Evolutionary conservation across 2,113 vertebrate genomes (phyloP), one percentile per base, ranked within the genome.

Genomic region (Platysternon megacephalum): DNA sequence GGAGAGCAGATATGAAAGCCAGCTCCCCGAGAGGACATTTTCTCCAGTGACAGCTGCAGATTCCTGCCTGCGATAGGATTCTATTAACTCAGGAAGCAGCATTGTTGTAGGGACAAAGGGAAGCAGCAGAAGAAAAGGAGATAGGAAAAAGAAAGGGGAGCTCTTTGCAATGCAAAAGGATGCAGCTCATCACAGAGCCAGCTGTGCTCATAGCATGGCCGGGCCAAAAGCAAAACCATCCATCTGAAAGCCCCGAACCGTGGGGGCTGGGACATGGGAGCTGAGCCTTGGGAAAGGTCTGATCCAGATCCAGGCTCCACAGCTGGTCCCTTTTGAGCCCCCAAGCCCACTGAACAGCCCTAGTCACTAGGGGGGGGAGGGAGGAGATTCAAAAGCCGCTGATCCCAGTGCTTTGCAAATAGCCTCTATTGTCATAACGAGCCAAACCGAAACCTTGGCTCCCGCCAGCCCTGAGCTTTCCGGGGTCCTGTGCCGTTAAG

Each of bases 41-140:
- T 72, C 78, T 52, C 5, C 1, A 0, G 2, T 52, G 89, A 3
- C 89, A 88, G 91, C 87, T 44, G 85, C n/a, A 6, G 1, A 29
- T 92, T 16, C 28, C 56, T n/a, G 46, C 24, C 85, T 0, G 51
- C 0, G 0, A 7, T 0, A 22, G 21, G 7, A 1, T 9, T 1
- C 5, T 1, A 35, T 29, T 52, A 1, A 1, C 76, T 1, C 6
- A 0, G 86, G 55, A 24, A 76, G 65, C 1, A 3, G 86, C 88
- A 91, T 85, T 96, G 88, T 46, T 79, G 91, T 52, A 46, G 0
- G 4, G 65, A 87, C 84, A 78, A 93, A 92, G 49, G 88, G 87
- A 95, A 85, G 76, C 79, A 82, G 90, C 86, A 81, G 90, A 42
- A 56, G 44, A 19, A 32, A 82, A 35, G 46, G 39, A 79, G 79